Conservation (phyloP, 2,888 invertebrate genomes). For the Parapristionchus giblindavisi region DNA sequence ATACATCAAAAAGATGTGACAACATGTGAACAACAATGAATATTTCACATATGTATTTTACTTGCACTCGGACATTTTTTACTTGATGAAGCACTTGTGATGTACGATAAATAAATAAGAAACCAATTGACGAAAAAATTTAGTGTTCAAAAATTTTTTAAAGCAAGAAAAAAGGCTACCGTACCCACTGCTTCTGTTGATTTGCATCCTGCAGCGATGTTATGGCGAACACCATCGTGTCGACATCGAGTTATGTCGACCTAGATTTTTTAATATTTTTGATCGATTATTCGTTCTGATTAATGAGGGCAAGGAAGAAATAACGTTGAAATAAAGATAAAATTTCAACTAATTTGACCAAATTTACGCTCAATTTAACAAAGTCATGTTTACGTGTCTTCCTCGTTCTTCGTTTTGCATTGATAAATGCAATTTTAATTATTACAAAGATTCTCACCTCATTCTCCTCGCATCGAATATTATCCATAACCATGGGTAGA, state of each 20-base stretch:
- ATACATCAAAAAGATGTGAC: too few relatives aligned
- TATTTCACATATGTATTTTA: too few relatives aligned
- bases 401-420: background rate
- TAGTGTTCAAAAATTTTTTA: too few relatives aligned
- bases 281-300: background rate
- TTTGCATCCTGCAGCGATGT: slow-evolving; percentile 72
- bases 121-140: too few relatives aligned
- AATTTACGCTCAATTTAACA: background rate
- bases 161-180: too few relatives aligned
- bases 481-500: slow-evolving; percentile 74
- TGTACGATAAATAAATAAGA: too few relatives aligned
- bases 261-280: slow-evolving; percentile 58
- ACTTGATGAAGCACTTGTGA: too few relatives aligned
- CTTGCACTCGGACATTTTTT: too few relatives aligned
- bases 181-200: slow-evolving; percentile 72
- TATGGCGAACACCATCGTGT: slow-evolving; percentile 78
- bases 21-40: too few relatives aligned
- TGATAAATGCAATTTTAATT: background rate
- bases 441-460: slow-evolving; percentile 42
- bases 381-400: background rate
- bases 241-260: slow-evolving; percentile 85
- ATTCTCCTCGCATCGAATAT: slow-evolving; percentile 85
- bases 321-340: background rate
- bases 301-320: background rate
- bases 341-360: background rate